Base-by-base conservation (phyloP, 2,888 invertebrate genomes). In the Drosophila mimetica region DNA sequence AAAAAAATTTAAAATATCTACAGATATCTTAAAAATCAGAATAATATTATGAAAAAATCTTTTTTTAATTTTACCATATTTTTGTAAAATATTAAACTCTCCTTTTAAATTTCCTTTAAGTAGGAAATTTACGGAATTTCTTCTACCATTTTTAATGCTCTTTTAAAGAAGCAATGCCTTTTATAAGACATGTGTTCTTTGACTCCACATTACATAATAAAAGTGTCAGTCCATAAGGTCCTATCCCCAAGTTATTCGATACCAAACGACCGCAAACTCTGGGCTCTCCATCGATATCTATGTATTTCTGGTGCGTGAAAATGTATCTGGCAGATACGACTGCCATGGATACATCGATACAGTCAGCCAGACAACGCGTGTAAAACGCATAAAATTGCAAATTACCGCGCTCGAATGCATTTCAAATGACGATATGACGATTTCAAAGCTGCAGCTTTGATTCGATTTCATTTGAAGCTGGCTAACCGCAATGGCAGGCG, bases 321-420 rank as follows among this genome's bases (percentile, higher is more conserved):
- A 73, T 65, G 69, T 64, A 72, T 57, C 79, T 71, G 42, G 30
- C 71, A 72, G 71, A 72, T 65, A 39, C 48, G 28, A 1, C 13
- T 59, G 53, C 57, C 46, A 71, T 47, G 50, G 61, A 73, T 60
- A 72, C 46, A 63, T 51, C 47, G 54, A 66, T 57, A 66, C 70
- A 54, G 11, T 34, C 30, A 52, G 47, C 11, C 54, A 54, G 41
- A 30, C 41, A 65, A 55, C 67, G 75, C 55, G 87, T 77, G 79
- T 77, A 85, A 76, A 85, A 86, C 76, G 79, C 85, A 83, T 83
- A 82, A 85, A 82, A 86, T 76, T 72, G 85, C 85, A 77, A 77
- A 85, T 86, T 82, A 77, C 72, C 57, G 69, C 71, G 79, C 76
- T 61, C 57, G 69, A 79, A 66, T 85, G 83, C 82, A 44, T 81